Evolutionary conservation across 2,888 invertebrate genomes (phyloP), one percentile per base, ranked within the genome.

Genomic region (Andricus curvator): DNA sequence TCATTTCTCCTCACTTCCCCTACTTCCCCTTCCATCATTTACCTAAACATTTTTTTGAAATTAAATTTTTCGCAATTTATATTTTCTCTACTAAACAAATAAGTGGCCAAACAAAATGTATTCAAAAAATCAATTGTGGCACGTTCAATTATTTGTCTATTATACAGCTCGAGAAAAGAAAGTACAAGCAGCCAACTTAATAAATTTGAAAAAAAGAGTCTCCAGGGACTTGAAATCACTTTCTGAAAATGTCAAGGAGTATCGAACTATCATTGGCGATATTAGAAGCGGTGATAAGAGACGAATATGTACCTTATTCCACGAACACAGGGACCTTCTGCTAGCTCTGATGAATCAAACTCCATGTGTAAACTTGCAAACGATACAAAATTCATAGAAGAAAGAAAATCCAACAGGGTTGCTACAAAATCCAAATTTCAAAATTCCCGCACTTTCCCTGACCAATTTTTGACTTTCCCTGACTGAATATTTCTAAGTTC

Each of bases 251-350:
- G 94, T 96, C 77, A 90, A 93, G 15, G 91, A 92, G 9, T 94
- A 94, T 87, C 93, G 95, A 3, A 93, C 93, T 62, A 94, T 95
- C 84, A 91, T 95, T 11, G 94, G 94, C 66, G 94, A 95, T 78
- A 94, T 94, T 0, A 93, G 94, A 4, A 93, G 93, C 83, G 95
- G 95, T 0, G 95, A 95, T 89, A 94, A 94, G 87, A 95, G 95
- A 89, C 94, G 94, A 85, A 91, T 95, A 67, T 92, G 94, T 51
- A 94, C 94, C 85, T 93, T 94, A 20, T 93, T 96, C 78, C 94
- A 94, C 77, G 94, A 94, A 83, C 94, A 95, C 84, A 93, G 93
- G 84, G 93, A 94, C 82, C 92, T 95, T 85, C 94, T 95, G 87
- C 93, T 95, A 82, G 95, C 95, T 1, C 95, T 94, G 85, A 93